Conservation (phyloP, 1,140 invertebrate genomes). For the Phthorimaea operculella region DNA sequence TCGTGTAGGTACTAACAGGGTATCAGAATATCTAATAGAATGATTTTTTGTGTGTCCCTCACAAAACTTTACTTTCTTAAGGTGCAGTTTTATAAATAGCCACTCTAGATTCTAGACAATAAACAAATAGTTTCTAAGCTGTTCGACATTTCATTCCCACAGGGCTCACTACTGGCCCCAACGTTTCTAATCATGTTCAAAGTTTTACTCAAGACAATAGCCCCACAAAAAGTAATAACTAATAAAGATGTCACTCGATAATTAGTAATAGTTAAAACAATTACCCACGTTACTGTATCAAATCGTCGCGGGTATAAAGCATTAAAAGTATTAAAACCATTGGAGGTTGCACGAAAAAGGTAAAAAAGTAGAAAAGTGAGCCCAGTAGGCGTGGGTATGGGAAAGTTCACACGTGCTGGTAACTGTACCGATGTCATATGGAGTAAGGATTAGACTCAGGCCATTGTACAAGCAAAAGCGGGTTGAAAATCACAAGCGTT, state of each 20-base stretch:
- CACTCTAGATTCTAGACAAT: background rate
- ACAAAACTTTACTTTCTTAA: too few species aligned
- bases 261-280: constrained; percentile 1
- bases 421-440: constrained; percentile 30
- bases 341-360: constrained; percentile 31
- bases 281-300: background rate
- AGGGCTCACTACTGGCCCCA: background rate
- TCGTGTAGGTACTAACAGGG: too few species aligned
- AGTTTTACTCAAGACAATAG: background rate
- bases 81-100: too few species aligned
- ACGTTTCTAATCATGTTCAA: background rate
- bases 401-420: constrained; percentile 61
- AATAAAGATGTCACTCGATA: background rate
- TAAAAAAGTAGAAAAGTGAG: constrained; percentile 29
- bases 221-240: background rate
- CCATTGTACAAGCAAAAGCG: constrained; percentile 6
- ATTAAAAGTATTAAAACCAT: background rate
- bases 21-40: too few species aligned
- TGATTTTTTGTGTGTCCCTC: too few species aligned
- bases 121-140: background rate
- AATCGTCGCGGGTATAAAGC: background rate
- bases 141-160: background rate
- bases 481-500: too few species aligned
- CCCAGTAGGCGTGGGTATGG: constrained; percentile 52
- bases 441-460: constrained; percentile 7